A percentile compares a stretch with the other conserved stretches of the same genome.
phyloP scores from a whole-genome alignment of 2,888 invertebrate genomes.

The Operophtera brumata region DNA sequence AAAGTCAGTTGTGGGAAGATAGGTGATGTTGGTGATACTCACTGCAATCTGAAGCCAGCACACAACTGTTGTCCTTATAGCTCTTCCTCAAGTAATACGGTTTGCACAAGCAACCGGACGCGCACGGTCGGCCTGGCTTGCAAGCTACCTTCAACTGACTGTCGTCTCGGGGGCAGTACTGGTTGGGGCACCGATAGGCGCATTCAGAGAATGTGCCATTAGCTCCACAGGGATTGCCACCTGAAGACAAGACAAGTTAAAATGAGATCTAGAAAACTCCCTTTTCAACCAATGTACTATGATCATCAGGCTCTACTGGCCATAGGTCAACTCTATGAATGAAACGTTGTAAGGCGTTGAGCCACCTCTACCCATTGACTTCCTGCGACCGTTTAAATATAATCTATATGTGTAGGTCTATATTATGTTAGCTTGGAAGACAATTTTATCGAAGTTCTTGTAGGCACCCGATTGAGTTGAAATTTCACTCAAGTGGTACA shows the following conservation, averaged over 20 bases:
- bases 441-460: too few species aligned
- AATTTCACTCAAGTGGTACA: too few species aligned
- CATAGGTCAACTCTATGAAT: too few species aligned
- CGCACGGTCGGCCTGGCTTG: conserved; percentile 40
- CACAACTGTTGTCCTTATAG: conserved; percentile 39
- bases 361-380: too few species aligned
- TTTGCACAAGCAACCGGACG: conserved; percentile 49
- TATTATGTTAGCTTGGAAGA: too few species aligned
- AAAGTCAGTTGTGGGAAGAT: not conserved
- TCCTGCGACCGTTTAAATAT: too few species aligned
- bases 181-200: conserved; percentile 41
- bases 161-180: conserved; percentile 46
- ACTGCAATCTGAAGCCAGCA: conserved; percentile 46
- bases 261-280: not conserved
- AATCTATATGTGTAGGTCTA: too few species aligned
- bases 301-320: too few species aligned
- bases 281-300: too few species aligned
- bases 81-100: conserved; percentile 38
- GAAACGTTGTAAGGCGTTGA: too few species aligned
- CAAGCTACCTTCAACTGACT: conserved; percentile 36
- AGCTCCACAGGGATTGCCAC: conserved; percentile 43
- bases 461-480: too few species aligned
- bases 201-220: conserved; percentile 46
- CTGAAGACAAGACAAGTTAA: conserved; percentile 27
- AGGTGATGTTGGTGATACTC: conserved; percentile 26